Conservation (phyloP, 2,888 invertebrate genomes). For the Tortricodes alternella region DNA sequence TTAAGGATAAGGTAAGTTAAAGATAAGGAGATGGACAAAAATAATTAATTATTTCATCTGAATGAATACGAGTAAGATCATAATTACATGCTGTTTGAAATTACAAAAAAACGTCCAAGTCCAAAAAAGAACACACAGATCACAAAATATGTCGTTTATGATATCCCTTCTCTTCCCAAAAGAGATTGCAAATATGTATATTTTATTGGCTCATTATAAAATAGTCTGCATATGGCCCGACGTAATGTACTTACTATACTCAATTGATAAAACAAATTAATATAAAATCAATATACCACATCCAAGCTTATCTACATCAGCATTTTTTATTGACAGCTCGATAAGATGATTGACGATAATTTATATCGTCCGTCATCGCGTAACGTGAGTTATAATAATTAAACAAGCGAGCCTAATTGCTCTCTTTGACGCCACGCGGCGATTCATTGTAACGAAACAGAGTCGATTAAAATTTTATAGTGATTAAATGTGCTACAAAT, state of each 20-base stretch:
- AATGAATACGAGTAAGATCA: no score
- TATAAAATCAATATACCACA: not conserved
- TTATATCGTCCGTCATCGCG: slow-evolving; percentile 43
- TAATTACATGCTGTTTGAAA: no score
- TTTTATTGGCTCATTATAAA: no score
- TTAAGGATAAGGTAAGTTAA: not conserved
- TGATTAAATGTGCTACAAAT: not conserved
- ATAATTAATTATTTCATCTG: no score
- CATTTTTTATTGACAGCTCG: slow-evolving; percentile 33
- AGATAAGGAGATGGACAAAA: no score
- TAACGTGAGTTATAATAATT: slow-evolving; percentile 35
- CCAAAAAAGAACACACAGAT: no score
- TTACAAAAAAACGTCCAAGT: no score
- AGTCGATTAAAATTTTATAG: slow-evolving; percentile 13
- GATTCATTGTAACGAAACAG: slow-evolving; percentile 12
- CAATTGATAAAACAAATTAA: not conserved
- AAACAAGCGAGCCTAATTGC: slow-evolving; percentile 47
- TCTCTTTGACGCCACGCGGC: slow-evolving; percentile 41
- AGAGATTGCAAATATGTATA: no score
- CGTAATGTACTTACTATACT: no score
- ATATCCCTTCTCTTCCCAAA: no score
- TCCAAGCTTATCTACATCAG: not conserved
- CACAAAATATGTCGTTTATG: no score
- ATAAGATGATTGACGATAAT: slow-evolving; percentile 58
- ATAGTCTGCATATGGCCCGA: no score